These are phyloP conservation scores for Sisyra terminalis DNA, from an alignment of 2,888 invertebrate genomes.

Conservation along the genomic window DNA sequence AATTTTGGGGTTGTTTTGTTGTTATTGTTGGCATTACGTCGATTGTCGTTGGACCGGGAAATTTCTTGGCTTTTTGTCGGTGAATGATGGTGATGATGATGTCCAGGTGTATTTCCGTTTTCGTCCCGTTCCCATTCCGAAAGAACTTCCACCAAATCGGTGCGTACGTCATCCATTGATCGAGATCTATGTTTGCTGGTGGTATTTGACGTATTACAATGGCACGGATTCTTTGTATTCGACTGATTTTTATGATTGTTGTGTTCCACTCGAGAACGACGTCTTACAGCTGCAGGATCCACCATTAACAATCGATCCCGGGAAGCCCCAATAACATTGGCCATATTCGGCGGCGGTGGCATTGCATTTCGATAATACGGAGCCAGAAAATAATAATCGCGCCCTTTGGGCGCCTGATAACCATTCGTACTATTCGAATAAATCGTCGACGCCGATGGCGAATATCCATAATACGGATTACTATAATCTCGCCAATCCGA, in stretches of 20 bases:
- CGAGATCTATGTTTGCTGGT: slow-evolving; percentile 31
- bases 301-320: slow-evolving; percentile 21
- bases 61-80: slow-evolving; percentile 25
- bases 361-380: slow-evolving; percentile 51
- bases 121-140: slow-evolving; percentile 41
- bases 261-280: slow-evolving; percentile 7
- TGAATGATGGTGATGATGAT: too few relatives aligned
- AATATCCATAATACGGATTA: not conserved
- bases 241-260: slow-evolving; percentile 12
- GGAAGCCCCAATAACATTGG: slow-evolving; percentile 15
- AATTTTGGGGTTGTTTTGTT: slow-evolving; percentile 14
- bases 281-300: slow-evolving; percentile 16
- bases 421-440: slow-evolving; percentile 33
- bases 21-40: not conserved
- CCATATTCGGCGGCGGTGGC: slow-evolving; percentile 34
- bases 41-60: not conserved
- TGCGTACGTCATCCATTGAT: slow-evolving; percentile 55
- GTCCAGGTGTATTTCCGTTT: slow-evolving; percentile 38
- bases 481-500: slow-evolving; percentile 6
- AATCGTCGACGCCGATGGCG: slow-evolving; percentile 29
- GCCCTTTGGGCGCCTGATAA: slow-evolving; percentile 22
- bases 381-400: slow-evolving; percentile 46
- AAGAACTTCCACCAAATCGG: slow-evolving; percentile 35
- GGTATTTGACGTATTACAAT: slow-evolving; percentile 25
- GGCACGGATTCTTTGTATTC: slow-evolving; percentile 28